Conservation (phyloP, 2,888 invertebrate species). For the Dexiosoma caninum region DNA sequence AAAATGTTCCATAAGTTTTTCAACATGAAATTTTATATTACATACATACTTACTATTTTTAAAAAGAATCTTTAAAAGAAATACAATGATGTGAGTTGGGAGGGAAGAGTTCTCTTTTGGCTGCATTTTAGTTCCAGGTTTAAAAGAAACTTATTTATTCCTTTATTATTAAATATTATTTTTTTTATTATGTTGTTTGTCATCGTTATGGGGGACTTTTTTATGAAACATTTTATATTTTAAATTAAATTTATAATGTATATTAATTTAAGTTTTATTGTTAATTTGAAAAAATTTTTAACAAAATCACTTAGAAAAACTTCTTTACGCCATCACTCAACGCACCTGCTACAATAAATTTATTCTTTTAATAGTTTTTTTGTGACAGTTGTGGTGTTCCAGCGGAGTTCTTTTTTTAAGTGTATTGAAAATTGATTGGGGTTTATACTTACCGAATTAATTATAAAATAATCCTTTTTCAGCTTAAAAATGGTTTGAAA, state of each 20-base stretch:
- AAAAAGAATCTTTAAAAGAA: conserved; percentile 36
- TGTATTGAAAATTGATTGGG: conserved; percentile 27
- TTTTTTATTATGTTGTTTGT: background rate
- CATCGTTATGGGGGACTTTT: background rate
- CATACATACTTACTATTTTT: conserved; percentile 50
- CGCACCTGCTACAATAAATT: background rate
- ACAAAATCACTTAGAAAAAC: conserved; percentile 4
- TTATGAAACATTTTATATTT: conserved; percentile 1
- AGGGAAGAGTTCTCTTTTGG: conserved; percentile 26
- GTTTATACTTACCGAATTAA: conserved; percentile 13
- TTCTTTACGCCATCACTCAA: background rate
- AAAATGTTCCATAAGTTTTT: conserved; percentile 52
- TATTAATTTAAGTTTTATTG: conserved; percentile 8
- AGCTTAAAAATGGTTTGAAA: conserved; percentile 34
- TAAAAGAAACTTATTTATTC: conserved; percentile 16
- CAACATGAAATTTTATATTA: conserved; percentile 52
- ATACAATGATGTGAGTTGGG: conserved; percentile 13
- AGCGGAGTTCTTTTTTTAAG: background rate
- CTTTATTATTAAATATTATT: background rate
- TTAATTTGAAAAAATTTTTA: conserved; percentile 9
- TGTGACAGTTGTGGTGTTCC: background rate
- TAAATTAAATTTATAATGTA: conserved; percentile 27
- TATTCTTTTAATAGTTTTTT: background rate
- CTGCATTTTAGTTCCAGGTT: conserved; percentile 22
- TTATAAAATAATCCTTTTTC: conserved; percentile 27